Evolutionary conservation across 1,140 invertebrate genomes (phyloP).

Genomic region (Streblospio benedicti): DNA sequence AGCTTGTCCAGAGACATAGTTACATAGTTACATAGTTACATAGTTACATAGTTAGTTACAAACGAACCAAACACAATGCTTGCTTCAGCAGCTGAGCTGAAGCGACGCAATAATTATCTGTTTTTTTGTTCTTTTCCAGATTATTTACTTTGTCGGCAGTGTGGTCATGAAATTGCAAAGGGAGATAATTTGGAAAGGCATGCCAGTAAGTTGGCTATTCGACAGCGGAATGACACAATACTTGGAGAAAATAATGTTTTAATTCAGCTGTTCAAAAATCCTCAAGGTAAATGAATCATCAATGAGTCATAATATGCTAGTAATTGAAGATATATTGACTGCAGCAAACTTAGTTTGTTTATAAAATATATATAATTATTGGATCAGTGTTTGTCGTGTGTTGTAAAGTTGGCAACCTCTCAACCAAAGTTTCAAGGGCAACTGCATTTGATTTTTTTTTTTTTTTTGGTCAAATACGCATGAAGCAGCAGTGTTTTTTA

Average conservation of each 20-base stretch:
- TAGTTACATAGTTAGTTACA: no score
- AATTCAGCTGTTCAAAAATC: slow-evolving; percentile 37
- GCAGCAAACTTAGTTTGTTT: background rate
- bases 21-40: no score
- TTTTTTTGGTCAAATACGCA: background rate
- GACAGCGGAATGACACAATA: slow-evolving; percentile 33
- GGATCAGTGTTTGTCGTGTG: background rate
- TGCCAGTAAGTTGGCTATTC: slow-evolving; percentile 25
- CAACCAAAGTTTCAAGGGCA: background rate
- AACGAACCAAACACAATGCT: no score
- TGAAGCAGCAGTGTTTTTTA: no score
- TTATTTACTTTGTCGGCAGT: slow-evolving; percentile 33
- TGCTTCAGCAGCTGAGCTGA: no score
- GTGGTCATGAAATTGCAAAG: slow-evolving; percentile 30
- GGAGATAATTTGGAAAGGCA: slow-evolving; percentile 23
- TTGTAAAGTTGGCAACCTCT: background rate
- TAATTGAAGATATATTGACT: background rate
- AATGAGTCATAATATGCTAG: background rate
- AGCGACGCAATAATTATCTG: no score
- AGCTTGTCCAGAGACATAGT: no score
- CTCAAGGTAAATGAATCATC: slow-evolving; percentile 25
- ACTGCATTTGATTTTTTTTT: background rate
- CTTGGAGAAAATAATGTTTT: slow-evolving; percentile 21
- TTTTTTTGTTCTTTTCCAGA: no score
- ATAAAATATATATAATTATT: background rate